These are phyloP conservation scores for Galendromus occidentalis DNA, from an alignment of 1,140 invertebrate species.

Conservation along the genomic window DNA sequence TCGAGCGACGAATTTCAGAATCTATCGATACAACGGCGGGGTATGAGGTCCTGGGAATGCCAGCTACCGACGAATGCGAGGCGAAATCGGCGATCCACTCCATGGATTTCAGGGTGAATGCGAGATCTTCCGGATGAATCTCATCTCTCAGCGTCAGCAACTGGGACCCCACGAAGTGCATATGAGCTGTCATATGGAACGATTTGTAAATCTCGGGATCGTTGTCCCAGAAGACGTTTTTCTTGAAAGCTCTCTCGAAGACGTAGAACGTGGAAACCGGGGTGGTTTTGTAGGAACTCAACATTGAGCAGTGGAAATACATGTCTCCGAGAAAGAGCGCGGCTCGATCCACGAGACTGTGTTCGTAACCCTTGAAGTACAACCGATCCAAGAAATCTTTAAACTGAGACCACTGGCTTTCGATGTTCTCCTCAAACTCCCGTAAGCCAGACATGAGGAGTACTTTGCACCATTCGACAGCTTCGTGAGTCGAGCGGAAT, in stretches of 20 bases:
- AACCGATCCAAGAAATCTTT: neutral
- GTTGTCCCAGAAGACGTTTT: neutral
- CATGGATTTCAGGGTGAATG: neutral
- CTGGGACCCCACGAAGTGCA: neutral
- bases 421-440: neutral
- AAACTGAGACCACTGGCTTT: neutral
- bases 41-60: no score
- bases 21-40: no score
- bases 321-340: neutral
- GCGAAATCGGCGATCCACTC: neutral
- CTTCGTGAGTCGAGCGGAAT: neutral
- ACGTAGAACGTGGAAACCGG: neutral
- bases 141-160: neutral
- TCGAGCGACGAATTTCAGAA: no score
- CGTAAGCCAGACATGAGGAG: neutral
- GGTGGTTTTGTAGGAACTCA: neutral
- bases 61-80: no score
- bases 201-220: neutral
- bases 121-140: neutral
- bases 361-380: neutral
- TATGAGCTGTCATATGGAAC: neutral
- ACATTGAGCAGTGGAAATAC: neutral
- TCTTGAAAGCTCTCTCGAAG: neutral
- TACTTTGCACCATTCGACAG: neutral
- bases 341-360: neutral